Base-by-base conservation (phyloP, 2,113 vertebrate genomes). In the Butorides virescens region DNA sequence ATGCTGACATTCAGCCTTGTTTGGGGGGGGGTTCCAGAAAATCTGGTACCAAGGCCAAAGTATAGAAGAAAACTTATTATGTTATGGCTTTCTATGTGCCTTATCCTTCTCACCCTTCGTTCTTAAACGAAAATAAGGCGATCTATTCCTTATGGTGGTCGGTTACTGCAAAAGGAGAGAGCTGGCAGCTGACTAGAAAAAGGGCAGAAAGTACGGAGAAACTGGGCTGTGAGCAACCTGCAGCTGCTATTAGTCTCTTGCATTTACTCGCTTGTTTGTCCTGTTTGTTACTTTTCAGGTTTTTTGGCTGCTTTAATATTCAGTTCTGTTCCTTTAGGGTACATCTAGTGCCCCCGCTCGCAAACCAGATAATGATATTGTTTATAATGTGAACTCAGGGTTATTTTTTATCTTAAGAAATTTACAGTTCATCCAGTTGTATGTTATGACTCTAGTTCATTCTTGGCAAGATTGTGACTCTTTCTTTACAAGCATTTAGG, bases 61-160 rank as follows among this genome's bases (percentile, higher is more conserved):
- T 0, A 0, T 11, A n/a, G 49, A 15, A 47, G 29, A 37, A 11
- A 10, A 0, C 36, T 10, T 37, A 15, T 26, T 21, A 16, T 10
- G 8, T 49, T 44, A 42, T n/a, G 37, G 10, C 5, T 71, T 10
- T 63, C 21, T 39, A 5, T 27, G 2, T 68, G 29, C 47, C 20
- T 88, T 62, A 47, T 58, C 17, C 13, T 78, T 58, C 18, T 63
- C 39, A 36, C 4, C 13, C n/a, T 71, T 76, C n/a, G n/a, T n/a
- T 76, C 20, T 83, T 46, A 67, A 55, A 50, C 25, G 58, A 70
- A 52, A 78, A 46, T 58, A 65, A 37, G 58, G 36, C 19, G 44
- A 23, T 15, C 5, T 65, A 4, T 63, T 91, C 30, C 80, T 65
- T 49, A 23, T 1, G 1, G n/a, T 49, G 27, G 13, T 53, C 22